Conservation (phyloP, 2,113 vertebrate species). For the Puffinus mauretanicus region DNA sequence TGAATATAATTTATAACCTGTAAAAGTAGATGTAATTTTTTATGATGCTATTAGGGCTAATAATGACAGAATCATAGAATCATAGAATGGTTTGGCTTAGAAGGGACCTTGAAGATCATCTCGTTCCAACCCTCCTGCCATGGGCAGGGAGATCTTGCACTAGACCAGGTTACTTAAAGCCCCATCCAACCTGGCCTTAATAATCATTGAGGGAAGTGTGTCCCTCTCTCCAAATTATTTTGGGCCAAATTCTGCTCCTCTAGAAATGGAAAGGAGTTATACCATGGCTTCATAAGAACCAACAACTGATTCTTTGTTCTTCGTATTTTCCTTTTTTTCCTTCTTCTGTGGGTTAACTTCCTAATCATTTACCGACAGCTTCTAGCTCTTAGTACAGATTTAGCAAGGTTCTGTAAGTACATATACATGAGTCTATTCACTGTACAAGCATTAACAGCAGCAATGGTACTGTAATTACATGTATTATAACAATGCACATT, state of each 20-base stretch:
- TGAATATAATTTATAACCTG: slow-evolving; percentile 63
- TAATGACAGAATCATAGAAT: neutral
- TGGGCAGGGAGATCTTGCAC: neutral
- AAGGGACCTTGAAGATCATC: neutral
- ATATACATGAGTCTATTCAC: neutral
- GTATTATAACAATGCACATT: slow-evolving; percentile 31
- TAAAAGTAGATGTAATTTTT: slow-evolving; percentile 57
- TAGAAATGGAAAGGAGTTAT: neutral
- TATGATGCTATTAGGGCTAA: slow-evolving; percentile 65
- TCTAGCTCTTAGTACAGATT: neutral
- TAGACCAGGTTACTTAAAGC: neutral
- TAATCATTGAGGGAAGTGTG: slow-evolving; percentile 20
- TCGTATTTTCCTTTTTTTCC: neutral
- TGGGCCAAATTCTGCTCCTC: neutral
- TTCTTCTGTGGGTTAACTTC: slow-evolving; percentile 47
- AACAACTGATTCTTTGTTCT: neutral
- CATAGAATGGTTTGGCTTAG: neutral
- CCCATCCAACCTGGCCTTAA: neutral
- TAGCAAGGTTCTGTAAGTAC: slow-evolving; percentile 30
- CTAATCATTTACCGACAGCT: slow-evolving; percentile 40
- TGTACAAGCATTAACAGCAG: slow-evolving; percentile 7
- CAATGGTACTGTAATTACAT: slow-evolving; percentile 20
- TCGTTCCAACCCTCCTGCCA: neutral
- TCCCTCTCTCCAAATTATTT: slow-evolving; percentile 18
- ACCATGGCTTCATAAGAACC: neutral